These are phyloP conservation scores for Acridotheres tristis DNA, from an alignment of 2,797 vertebrate species.

Conservation along the genomic window DNA sequence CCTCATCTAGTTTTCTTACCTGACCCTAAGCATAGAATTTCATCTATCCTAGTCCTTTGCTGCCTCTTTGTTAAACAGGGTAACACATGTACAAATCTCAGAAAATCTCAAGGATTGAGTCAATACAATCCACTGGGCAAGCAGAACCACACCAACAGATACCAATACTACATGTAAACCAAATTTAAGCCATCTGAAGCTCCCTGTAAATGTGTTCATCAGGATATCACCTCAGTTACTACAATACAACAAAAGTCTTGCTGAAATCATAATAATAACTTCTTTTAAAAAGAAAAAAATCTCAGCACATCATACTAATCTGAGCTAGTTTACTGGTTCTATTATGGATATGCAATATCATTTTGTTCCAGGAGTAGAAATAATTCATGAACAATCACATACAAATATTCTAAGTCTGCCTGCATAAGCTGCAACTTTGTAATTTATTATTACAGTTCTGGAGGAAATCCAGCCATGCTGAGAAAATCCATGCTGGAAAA, in stretches of 20 bases:
- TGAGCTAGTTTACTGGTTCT: background rate
- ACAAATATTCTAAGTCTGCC: background rate
- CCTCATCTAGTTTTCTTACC: background rate
- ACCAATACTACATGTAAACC: background rate
- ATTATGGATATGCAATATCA: background rate
- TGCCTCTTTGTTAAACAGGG: background rate
- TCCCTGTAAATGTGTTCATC: background rate
- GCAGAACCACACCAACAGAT: background rate
- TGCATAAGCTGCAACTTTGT: background rate
- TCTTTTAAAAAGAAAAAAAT: background rate
- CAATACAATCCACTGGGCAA: background rate
- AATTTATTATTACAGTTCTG: background rate
- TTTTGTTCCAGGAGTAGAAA: background rate
- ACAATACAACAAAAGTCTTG: background rate
- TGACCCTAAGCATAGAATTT: background rate
- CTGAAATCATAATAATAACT: background rate
- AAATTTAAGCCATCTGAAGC: background rate
- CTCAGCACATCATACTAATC: background rate
- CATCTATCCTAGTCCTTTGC: background rate
- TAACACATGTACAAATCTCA: background rate
- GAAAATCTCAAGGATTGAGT: background rate
- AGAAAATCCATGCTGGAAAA: constrained; percentile 3
- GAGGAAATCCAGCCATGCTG: background rate
- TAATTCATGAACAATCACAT: background rate
- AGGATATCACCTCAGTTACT: background rate